Conservation (phyloP, 2,888 invertebrate species). For the Pycnomerus fuliginosus region DNA sequence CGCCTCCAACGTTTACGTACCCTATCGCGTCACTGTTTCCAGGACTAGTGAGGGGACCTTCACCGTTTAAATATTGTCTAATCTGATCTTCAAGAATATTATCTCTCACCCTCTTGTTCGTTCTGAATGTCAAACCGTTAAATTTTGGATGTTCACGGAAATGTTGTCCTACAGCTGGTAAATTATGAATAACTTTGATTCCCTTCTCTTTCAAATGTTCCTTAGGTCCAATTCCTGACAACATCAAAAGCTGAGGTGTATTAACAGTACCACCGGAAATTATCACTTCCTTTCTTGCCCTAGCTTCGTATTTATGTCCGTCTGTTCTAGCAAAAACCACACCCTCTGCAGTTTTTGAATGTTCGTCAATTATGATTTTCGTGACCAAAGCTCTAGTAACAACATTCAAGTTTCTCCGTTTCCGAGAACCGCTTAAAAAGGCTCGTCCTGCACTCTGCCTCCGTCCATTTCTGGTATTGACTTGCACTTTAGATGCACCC, state of each 20-base stretch:
- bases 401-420: not conserved
- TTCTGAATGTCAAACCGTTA: constrained; percentile 26
- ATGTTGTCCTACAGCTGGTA: constrained; percentile 36
- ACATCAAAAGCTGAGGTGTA: constrained; percentile 44
- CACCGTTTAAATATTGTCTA: constrained; percentile 27
- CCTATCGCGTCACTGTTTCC: not conserved
- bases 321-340: not conserved
- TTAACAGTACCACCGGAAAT: constrained; percentile 77
- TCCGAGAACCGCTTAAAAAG: not conserved
- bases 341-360: not conserved
- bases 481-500: no score
- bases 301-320: constrained; percentile 38
- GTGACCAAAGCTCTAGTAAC: not conserved
- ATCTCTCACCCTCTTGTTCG: constrained; percentile 8
- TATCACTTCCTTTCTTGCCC: constrained; percentile 68
- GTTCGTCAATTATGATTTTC: not conserved
- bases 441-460: not conserved
- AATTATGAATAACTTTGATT: constrained; percentile 32
- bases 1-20: not conserved
- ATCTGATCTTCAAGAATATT: constrained; percentile 17
- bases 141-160: constrained; percentile 37
- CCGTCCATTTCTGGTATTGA: not conserved
- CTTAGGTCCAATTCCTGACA: constrained; percentile 40
- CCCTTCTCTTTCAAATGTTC: constrained; percentile 26
- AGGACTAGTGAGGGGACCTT: constrained; percentile 26